Percentiles rank a stretch among this genome's conserved stretches.
Conservation (phyloP, 2,113 vertebrate species). For the Centropus unirufus region DNA sequence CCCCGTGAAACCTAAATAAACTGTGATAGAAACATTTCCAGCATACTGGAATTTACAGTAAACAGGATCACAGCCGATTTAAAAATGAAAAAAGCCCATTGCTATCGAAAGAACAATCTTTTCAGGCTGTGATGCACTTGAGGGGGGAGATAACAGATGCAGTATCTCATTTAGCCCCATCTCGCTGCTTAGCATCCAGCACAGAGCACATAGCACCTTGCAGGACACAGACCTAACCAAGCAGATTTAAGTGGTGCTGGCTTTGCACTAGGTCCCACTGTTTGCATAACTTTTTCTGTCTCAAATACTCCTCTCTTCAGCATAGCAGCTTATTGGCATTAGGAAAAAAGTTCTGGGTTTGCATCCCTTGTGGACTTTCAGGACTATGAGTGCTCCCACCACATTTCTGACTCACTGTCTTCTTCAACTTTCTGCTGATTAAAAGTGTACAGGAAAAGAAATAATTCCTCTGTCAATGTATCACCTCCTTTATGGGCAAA, state of each 20-base stretch:
- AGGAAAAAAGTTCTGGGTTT: not conserved
- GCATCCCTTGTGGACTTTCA: not conserved
- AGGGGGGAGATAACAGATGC: constrained; percentile 23
- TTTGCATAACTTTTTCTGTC: not conserved
- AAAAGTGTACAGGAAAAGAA: not conserved
- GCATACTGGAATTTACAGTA: constrained; percentile 44
- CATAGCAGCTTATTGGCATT: not conserved
- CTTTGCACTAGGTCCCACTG: rapidly evolving
- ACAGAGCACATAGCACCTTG: not conserved
- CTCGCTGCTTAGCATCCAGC: not conserved
- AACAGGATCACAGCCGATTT: constrained; percentile 50
- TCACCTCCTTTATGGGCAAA: not conserved
- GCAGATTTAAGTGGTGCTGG: not conserved
- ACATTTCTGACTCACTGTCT: not conserved
- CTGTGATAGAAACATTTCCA: constrained; percentile 36
- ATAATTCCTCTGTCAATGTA: not conserved
- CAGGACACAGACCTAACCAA: not conserved
- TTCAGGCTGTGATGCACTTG: constrained; percentile 7
- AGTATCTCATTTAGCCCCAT: not conserved
- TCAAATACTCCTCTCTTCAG: not conserved
- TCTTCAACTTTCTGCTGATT: not conserved
- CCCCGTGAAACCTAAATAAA: constrained; percentile 36
- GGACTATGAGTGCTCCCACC: not conserved
- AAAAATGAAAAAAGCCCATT: constrained; percentile 9
- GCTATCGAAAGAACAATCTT: constrained; percentile 18